These are phyloP conservation scores for Arenaria interpres DNA, from an alignment of 2,113 vertebrate species.

Conservation along the genomic window DNA sequence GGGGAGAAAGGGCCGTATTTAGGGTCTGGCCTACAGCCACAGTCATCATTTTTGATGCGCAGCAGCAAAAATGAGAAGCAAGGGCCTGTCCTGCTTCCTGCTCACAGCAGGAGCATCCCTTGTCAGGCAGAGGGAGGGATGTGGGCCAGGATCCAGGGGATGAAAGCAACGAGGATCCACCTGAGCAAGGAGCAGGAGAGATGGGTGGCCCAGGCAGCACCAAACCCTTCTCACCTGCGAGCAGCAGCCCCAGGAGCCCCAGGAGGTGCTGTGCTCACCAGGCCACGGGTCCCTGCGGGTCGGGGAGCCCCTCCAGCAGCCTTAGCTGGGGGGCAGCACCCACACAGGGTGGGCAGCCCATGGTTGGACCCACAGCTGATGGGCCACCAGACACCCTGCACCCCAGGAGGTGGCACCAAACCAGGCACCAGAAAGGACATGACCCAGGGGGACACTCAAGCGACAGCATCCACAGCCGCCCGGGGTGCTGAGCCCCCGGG, in stretches of 20 bases:
- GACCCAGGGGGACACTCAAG: neutral
- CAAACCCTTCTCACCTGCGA: neutral
- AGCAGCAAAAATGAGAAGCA: fast-evolving
- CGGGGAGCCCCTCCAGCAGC: neutral
- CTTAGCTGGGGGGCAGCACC: neutral
- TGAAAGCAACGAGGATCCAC: neutral
- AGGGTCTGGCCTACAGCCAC: neutral
- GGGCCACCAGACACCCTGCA: too few relatives aligned
- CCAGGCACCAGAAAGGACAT: fast-evolving
- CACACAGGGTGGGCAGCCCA: fast-evolving
- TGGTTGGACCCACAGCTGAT: fast-evolving
- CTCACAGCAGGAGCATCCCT: neutral
- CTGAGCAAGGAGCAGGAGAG: neutral
- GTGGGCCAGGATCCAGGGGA: too few relatives aligned
- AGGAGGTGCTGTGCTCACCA: neutral
- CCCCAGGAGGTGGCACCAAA: neutral
- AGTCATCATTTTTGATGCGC: fast-evolving
- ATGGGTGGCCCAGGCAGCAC: neutral
- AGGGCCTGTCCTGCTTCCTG: neutral
- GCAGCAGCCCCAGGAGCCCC: fast-evolving
- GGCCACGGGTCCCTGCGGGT: fast-evolving
- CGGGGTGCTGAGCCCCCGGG: neutral
- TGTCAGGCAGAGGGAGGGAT: fast-evolving
- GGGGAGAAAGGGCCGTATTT: fast-evolving
- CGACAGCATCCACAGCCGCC: neutral